Conservation (phyloP, 1,140 invertebrate genomes). For the Leptinotarsa lineolata region DNA sequence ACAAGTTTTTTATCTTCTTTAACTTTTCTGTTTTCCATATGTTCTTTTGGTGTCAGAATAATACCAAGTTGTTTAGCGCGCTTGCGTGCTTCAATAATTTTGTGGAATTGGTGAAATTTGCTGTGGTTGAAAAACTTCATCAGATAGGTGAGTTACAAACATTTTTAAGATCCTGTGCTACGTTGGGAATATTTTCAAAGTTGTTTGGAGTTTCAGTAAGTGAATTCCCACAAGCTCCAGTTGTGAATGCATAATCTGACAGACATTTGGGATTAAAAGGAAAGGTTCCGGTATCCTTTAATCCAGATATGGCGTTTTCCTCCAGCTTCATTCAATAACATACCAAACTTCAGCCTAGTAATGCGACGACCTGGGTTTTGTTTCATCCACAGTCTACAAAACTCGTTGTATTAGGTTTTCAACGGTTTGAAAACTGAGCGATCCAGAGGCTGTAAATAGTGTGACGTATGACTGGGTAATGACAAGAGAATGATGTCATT, state of each 20-base stretch:
- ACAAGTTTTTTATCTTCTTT: background rate
- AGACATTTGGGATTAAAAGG: background rate
- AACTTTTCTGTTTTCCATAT: background rate
- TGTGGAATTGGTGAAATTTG: no score
- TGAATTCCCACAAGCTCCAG: background rate
- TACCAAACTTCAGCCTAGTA: background rate
- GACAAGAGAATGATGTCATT: slow-evolving; percentile 21
- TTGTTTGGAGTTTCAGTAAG: background rate
- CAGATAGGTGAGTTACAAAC: background rate
- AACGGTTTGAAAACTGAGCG: slow-evolving; percentile 18
- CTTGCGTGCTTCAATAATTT: no score
- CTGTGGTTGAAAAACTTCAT: background rate
- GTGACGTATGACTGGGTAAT: slow-evolving; percentile 25
- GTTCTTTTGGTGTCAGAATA: background rate
- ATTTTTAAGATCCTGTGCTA: background rate
- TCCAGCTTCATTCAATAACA: background rate
- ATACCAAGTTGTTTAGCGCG: background rate
- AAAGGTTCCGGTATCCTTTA: background rate
- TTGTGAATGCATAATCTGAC: background rate
- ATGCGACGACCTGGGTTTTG: slow-evolving; percentile 2
- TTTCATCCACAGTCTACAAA: background rate
- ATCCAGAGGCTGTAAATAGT: slow-evolving; percentile 1
- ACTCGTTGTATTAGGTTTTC: background rate
- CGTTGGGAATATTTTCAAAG: background rate
- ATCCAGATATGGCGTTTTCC: background rate